Evolutionary conservation across 2,888 invertebrate genomes (phyloP).

Genomic region (Amphipyra berbera): DNA sequence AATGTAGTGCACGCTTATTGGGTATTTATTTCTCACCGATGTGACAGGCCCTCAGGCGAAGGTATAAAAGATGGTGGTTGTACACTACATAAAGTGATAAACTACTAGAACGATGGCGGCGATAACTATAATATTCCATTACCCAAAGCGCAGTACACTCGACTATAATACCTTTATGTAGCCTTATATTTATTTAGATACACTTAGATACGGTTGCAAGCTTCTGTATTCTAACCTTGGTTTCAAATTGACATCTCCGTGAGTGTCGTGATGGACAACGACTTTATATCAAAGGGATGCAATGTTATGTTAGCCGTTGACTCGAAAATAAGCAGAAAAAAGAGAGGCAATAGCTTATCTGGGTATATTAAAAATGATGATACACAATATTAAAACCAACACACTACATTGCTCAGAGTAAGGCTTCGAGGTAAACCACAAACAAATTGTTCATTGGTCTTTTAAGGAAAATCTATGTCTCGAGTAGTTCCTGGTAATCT

Average conservation of each 20-base stretch:
- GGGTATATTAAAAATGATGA: too few species aligned
- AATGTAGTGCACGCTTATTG: slow-evolving; percentile 26
- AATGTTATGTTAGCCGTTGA: too few species aligned
- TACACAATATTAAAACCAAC: too few species aligned
- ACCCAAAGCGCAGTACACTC: slow-evolving; percentile 1
- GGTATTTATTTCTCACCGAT: slow-evolving; percentile 33
- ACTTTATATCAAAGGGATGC: too few species aligned
- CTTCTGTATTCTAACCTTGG: slow-evolving; percentile 8
- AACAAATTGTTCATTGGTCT: too few species aligned
- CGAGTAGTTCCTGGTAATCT: background rate
- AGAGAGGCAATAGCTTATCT: too few species aligned
- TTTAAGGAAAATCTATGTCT: too few species aligned
- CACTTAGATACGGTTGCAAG: slow-evolving; percentile 18
- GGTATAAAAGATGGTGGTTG: slow-evolving; percentile 26
- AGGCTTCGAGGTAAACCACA: too few species aligned
- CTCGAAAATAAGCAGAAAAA: too few species aligned
- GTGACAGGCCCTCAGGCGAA: slow-evolving; percentile 23
- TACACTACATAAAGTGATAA: slow-evolving; percentile 29
- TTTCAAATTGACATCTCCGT: background rate
- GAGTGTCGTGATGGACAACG: background rate
- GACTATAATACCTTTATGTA: background rate
- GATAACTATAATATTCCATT: slow-evolving; percentile 35
- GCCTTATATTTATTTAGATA: slow-evolving; percentile 21
- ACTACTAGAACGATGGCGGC: slow-evolving; percentile 13
- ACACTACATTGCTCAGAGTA: too few species aligned